Conservation (phyloP, 2,797 vertebrate genomes). For the Gouania willdenowi region DNA sequence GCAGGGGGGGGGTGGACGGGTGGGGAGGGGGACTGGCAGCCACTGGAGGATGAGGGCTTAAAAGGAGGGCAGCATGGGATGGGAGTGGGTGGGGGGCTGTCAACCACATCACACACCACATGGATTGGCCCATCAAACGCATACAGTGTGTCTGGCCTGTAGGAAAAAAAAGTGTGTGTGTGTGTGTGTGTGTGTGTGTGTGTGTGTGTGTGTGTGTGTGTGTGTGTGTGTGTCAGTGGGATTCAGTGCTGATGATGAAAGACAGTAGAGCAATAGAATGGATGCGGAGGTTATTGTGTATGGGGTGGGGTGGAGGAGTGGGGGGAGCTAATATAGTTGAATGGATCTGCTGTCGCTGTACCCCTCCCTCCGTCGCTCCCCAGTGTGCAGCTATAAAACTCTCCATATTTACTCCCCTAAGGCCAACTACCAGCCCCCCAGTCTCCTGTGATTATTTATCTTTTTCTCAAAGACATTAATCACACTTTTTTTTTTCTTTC, state of each 20-base stretch:
- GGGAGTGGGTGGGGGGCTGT: slow-evolving; percentile 64
- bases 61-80: slow-evolving; percentile 69
- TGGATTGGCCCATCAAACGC: slow-evolving; percentile 73
- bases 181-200: slow-evolving; percentile 27
- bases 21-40: slow-evolving; percentile 72
- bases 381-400: slow-evolving; percentile 76
- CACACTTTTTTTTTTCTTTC: slow-evolving; percentile 55
- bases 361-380: slow-evolving; percentile 60
- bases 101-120: slow-evolving; percentile 70
- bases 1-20: too few relatives aligned
- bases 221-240: slow-evolving; percentile 51
- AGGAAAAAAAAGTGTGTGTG: slow-evolving; percentile 44
- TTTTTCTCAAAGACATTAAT: slow-evolving; percentile 77
- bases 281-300: slow-evolving; percentile 69
- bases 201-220: slow-evolving; percentile 42
- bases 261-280: slow-evolving; percentile 65
- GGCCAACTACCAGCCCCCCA: slow-evolving; percentile 75
- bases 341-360: slow-evolving; percentile 71
- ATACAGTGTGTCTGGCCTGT: slow-evolving; percentile 60
- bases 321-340: slow-evolving; percentile 72
- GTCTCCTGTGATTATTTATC: slow-evolving; percentile 79
- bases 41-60: slow-evolving; percentile 72
- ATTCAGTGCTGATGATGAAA: slow-evolving; percentile 72
- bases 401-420: slow-evolving; percentile 80
- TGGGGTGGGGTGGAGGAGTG: slow-evolving; percentile 30